phyloP scores from a whole-genome alignment of 1,140 invertebrate species.

The Trichonephila clavata region DNA sequence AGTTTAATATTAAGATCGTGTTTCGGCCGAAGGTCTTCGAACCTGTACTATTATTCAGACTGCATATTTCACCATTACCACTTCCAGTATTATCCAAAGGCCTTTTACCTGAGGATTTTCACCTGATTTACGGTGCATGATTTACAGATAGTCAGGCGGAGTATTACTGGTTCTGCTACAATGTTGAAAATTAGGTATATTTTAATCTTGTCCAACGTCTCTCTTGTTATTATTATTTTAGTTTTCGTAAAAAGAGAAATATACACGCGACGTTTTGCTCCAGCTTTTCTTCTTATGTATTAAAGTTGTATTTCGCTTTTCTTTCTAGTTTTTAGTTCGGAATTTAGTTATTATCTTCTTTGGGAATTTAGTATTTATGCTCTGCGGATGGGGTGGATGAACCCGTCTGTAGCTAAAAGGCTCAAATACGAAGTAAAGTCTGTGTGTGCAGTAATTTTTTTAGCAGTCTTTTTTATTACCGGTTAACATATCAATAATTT shows the following conservation, averaged over 20 bases:
- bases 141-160: not conserved
- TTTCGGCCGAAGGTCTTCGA: not conserved
- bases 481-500: not conserved
- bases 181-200: not conserved
- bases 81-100: not conserved
- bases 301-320: not conserved
- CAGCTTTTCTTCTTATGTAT: not conserved
- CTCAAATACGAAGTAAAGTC: not conserved
- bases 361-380: not conserved
- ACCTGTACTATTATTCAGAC: not conserved
- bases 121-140: not conserved
- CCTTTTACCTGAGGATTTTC: not conserved
- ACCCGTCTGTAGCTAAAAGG: not conserved
- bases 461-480: not conserved
- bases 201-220: not conserved
- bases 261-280: not conserved
- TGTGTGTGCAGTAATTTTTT: not conserved
- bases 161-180: slow-evolving; percentile 20
- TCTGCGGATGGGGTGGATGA: not conserved
- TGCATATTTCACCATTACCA: slow-evolving; percentile 19
- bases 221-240: not conserved
- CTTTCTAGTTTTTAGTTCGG: not conserved
- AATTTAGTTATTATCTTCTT: not conserved
- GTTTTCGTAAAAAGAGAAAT: not conserved
- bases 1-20: slow-evolving; percentile 8